Conservation (phyloP, 1,140 invertebrate genomes). For the Heliconius eleuchia region DNA sequence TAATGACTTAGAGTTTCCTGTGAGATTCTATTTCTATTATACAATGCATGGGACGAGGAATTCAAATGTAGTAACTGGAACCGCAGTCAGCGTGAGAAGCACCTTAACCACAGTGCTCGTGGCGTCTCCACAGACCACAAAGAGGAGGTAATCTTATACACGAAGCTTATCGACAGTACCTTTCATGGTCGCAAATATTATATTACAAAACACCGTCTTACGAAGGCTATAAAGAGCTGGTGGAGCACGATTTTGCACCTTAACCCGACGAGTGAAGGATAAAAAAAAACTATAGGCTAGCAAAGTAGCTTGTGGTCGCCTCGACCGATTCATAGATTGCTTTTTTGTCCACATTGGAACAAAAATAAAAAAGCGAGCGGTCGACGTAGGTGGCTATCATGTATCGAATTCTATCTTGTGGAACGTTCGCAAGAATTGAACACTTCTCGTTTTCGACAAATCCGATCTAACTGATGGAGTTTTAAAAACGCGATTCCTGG, state of each 20-base stretch:
- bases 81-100: conserved; percentile 65
- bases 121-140: conserved; percentile 75
- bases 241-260: conserved; percentile 47
- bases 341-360: conserved; percentile 68
- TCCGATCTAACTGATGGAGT: conserved; percentile 47
- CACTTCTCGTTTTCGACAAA: conserved; percentile 51
- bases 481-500: conserved; percentile 33
- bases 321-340: conserved; percentile 72
- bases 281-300: conserved; percentile 34
- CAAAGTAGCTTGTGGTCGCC: conserved; percentile 48
- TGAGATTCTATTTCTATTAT: conserved; percentile 17
- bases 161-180: conserved; percentile 76
- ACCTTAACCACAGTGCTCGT: conserved; percentile 70
- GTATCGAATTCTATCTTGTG: conserved; percentile 55
- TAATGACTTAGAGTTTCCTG: conserved; percentile 16
- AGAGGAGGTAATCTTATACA: conserved; percentile 77
- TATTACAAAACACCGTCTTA: conserved; percentile 58
- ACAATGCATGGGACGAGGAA: conserved; percentile 20
- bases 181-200: conserved; percentile 74
- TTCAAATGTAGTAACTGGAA: conserved; percentile 49
- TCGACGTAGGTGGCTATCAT: conserved; percentile 65
- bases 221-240: conserved; percentile 35
- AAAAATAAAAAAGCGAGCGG: conserved; percentile 56
- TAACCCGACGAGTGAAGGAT: conserved; percentile 42
- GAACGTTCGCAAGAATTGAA: conserved; percentile 59